Evolutionary conservation across 2,113 vertebrate species (phyloP).

Genomic region (Dissostichus mawsoni): DNA sequence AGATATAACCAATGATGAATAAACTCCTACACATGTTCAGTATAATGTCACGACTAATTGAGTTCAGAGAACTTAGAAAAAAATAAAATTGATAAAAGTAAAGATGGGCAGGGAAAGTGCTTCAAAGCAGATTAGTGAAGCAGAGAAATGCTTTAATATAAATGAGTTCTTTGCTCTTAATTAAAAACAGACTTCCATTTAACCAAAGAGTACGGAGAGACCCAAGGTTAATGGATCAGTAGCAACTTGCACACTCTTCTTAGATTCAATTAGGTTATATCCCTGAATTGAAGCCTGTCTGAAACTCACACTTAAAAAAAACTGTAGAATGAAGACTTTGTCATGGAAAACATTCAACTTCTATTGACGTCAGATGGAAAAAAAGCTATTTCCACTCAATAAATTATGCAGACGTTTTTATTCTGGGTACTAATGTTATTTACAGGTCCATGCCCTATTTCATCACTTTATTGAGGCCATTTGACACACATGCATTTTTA

Average conservation of each 20-base stretch:
- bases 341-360: slow-evolving; percentile 42
- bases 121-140: not conserved
- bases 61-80: not conserved
- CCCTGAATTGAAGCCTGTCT: not conserved
- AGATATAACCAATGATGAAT: not conserved
- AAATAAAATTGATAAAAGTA: not conserved
- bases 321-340: slow-evolving; percentile 27
- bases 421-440: slow-evolving; percentile 67
- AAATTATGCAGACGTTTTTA: slow-evolving; percentile 74
- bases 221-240: slow-evolving; percentile 8
- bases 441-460: slow-evolving; percentile 68
- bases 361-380: slow-evolving; percentile 55
- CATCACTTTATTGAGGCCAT: slow-evolving; percentile 65
- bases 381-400: slow-evolving; percentile 63
- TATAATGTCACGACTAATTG: not conserved
- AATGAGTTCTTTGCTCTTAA: slow-evolving; percentile 24
- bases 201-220: not conserved
- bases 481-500: slow-evolving; percentile 35
- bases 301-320: not conserved
- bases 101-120: not conserved
- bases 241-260: not conserved
- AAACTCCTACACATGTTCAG: not conserved
- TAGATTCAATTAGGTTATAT: not conserved
- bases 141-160: not conserved
- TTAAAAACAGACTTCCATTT: slow-evolving; percentile 16